Evolutionary conservation across 2,797 vertebrate species (phyloP), one percentile per base, ranked within the genome.

Genomic region (Eptatretus atami): DNA sequence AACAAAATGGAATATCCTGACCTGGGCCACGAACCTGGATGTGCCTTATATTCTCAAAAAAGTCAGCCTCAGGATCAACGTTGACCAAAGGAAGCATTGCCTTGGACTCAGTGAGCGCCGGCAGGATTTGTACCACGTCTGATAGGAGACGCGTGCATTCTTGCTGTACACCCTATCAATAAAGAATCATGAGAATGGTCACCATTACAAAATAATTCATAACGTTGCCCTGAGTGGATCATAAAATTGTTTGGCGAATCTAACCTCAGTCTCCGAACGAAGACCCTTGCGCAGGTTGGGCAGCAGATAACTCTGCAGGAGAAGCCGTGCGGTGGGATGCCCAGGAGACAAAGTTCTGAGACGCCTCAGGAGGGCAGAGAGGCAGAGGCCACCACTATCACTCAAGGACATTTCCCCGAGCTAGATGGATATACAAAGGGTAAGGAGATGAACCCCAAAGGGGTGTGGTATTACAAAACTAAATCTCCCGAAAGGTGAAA

Each of bases 11-110:
- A 44, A 44, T 44, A 8, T 3, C 6, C 31, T 44, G 31, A n/a
- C 9, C 15, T 9, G 57, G 15, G n/a, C 57, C 10, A n/a, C 57
- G 69, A 73, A 98, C 92, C 86, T 96, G 92, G 70, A 98, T 95
- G 72, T 98, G 92, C 67, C 93, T 94, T 87, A 94, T 94, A 70
- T 95, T 88, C 71, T 96, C 86, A 66, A 96, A 96, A 76, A 95
- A 98, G 76, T 98, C 90, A 9, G 83, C 86, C 72, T 98, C 90
- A 0, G 73, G 84, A 73, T 98, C 92, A 69, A 71, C 70, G 70
- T 94, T 76, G 9, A 82, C 83, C 67, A n/a, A n/a, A n/a, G n/a
- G n/a, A 52, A 88, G 84, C 70, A 98, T 72, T 66, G 96, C 88
- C 67, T 73, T 73, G 73, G 94, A 96, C 68, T 98, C 92, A 0